These are phyloP conservation scores for Orthonychiurus folsomi DNA, from an alignment of 2,888 invertebrate genomes.

Conservation along the genomic window DNA sequence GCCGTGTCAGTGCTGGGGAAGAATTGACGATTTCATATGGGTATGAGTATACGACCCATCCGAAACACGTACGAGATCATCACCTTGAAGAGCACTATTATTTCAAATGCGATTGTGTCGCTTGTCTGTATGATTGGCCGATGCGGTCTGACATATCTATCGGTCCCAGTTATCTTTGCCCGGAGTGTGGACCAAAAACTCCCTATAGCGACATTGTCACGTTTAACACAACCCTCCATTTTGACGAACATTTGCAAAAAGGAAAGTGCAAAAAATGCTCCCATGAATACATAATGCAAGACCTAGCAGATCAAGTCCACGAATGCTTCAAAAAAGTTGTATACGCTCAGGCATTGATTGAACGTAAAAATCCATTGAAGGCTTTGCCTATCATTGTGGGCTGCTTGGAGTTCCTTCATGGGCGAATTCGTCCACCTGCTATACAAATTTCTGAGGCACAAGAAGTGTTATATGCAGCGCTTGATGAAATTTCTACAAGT, in stretches of 20 bases:
- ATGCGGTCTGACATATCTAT: too few species aligned
- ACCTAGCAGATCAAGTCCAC: neutral
- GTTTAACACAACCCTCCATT: neutral
- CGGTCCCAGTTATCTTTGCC: neutral
- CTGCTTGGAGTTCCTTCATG: conserved; percentile 51
- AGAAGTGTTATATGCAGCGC: too few species aligned
- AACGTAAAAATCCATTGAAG: neutral
- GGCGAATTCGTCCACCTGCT: too few species aligned
- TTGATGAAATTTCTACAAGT: too few species aligned
- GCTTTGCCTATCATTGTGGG: neutral
- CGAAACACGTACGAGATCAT: neutral
- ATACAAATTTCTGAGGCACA: too few species aligned
- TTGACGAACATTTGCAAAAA: too few species aligned
- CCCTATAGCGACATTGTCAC: neutral
- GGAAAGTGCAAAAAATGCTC: neutral
- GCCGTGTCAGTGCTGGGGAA: neutral
- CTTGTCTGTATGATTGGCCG: neutral
- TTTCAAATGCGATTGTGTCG: neutral
- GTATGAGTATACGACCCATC: neutral
- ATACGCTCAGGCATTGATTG: neutral
- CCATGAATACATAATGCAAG: neutral
- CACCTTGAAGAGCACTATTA: neutral
- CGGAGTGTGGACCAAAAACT: neutral
- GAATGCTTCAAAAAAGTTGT: too few species aligned
- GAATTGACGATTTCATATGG: neutral